Base-by-base conservation (phyloP, 2,888 invertebrate species). In the Sinotaia quadrata region DNA sequence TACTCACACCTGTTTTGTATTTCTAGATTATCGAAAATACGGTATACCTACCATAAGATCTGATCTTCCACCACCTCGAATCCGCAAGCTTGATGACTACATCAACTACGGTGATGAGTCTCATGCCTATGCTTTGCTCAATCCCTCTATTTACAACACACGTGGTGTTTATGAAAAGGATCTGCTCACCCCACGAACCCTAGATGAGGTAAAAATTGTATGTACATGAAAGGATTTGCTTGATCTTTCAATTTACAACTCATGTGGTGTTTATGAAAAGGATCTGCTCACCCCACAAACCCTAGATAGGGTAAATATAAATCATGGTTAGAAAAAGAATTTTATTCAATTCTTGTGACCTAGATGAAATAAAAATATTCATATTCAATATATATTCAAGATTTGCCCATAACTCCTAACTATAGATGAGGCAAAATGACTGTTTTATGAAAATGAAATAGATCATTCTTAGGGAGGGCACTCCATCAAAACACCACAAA, bases 51-150 rank as follows among this genome's bases (percentile, higher is more conserved):
- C 87, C n/a, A 79, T 87, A 21, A 75, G 87, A 34, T 75, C 82
- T 52, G 87, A 87, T 72, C 75, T 87, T 24, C 78, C 81, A 10
- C 85, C 85, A 29, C 87, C 87, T 2, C 72, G 83, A 56, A 81
- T 85, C 36, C 75, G 81, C 18, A 78, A 85, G n/a, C 78, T 85
- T 5, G 76, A 79, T 75, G 85, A 87, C 74, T 72, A 69, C 7
- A 84, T 75, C 36, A 87, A 87, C 71, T 87, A 87, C 60, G 87
- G 88, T 4, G 86, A 87, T 67, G 85, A 87, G 72, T 83, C 85
- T 8, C 79, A 83, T 70, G 85, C 84, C 8, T 83, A 82, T 66
- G 85, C 85, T 12, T 76, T 88, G 37, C 76, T 85, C 21, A 84
- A 84, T 67, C 87, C 87, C 10, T 86, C 87, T 10, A 71, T 87